Conservation (phyloP, 2,888 invertebrate species). For the Zygogramma bicolorata region DNA sequence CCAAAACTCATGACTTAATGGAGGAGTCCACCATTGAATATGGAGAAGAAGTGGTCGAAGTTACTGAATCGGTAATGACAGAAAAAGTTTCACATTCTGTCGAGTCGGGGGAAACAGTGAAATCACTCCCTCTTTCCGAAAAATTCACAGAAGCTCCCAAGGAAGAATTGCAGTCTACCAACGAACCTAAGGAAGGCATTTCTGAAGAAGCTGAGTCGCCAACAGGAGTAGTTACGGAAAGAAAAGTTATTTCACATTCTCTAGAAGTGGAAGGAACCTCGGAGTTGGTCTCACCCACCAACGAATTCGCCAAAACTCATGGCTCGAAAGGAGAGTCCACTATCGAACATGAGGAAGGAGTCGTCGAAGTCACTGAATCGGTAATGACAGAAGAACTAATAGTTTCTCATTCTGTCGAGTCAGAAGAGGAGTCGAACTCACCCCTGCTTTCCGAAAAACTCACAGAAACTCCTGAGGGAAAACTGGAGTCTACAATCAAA, state of each 20-base stretch:
- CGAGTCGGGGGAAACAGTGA: too few species aligned
- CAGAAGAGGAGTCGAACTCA: too few species aligned
- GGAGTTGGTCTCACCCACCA: background rate
- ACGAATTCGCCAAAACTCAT: background rate
- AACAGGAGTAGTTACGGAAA: background rate
- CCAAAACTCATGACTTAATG: too few species aligned
- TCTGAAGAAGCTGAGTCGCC: background rate
- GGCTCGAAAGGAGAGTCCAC: background rate
- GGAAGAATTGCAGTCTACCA: background rate
- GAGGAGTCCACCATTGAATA: too few species aligned
- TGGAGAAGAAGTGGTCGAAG: too few species aligned
- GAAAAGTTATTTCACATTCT: background rate
- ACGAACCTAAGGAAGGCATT: background rate
- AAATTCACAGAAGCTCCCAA: background rate
- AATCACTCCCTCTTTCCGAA: background rate
- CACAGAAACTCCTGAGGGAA: background rate
- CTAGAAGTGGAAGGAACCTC: background rate
- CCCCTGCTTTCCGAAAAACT: too few species aligned
- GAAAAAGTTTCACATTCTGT: too few species aligned
- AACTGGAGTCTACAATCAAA: background rate
- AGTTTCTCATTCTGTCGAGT: background rate
- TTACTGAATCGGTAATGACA: too few species aligned
- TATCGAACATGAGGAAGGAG: background rate
- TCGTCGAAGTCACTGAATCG: background rate
- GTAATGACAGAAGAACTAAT: background rate